These are phyloP conservation scores for Phyllotis vaccarum DNA, from an alignment of 2,797 vertebrate genomes.

Conservation along the genomic window DNA sequence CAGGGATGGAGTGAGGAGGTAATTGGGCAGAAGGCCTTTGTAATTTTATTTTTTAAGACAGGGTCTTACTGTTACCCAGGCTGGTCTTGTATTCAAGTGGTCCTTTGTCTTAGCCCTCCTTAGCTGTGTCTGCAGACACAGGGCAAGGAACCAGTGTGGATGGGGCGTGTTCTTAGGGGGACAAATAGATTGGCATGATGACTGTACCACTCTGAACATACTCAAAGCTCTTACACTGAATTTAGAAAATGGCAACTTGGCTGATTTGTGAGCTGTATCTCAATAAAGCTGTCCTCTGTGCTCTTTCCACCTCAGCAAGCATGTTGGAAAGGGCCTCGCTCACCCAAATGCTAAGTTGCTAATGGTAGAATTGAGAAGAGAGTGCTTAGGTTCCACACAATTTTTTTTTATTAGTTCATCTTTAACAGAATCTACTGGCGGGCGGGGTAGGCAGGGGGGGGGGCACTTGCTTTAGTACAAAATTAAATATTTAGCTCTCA, in stretches of 20 bases:
- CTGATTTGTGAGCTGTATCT: conserved; percentile 15
- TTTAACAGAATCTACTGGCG: neutral
- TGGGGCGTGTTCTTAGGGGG: neutral
- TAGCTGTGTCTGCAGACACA: neutral
- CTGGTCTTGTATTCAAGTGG: neutral
- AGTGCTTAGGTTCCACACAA: neutral
- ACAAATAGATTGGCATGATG: neutral
- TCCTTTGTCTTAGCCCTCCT: neutral
- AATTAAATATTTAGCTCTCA: conserved; percentile 46
- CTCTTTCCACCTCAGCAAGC: too few relatives aligned
- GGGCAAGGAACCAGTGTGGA: too few relatives aligned
- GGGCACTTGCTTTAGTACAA: conserved; percentile 32
- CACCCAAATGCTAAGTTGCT: conserved; percentile 38
- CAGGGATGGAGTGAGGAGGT: neutral
- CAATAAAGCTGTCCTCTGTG: neutral
- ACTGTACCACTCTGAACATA: neutral
- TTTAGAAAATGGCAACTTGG: conserved; percentile 18
- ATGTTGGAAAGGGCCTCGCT: neutral
- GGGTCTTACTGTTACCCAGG: neutral
- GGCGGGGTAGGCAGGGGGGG: too few relatives aligned
- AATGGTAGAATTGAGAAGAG: conserved; percentile 17
- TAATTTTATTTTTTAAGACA: neutral
- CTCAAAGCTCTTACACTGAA: neutral
- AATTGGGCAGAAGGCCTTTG: neutral
- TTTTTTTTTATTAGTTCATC: conserved; percentile 48